Evolutionary conservation across 2,113 vertebrate species (phyloP), one percentile per base, ranked within the genome.

Genomic region (Coregonus clupeaformis): DNA sequence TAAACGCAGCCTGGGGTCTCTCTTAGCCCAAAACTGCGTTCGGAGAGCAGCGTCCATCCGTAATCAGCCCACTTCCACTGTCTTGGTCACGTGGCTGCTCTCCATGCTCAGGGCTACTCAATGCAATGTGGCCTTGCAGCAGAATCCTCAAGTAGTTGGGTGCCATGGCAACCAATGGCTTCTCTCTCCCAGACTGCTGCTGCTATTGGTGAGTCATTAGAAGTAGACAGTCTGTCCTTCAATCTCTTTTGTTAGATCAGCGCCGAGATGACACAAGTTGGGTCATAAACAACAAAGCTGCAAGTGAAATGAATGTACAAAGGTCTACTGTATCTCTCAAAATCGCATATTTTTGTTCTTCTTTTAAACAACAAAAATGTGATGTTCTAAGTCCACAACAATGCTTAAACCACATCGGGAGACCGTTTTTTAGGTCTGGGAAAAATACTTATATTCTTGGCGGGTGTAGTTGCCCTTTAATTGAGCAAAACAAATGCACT

Each of bases 151-250:
- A 81, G 25, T 62, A 63, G 57, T 72, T 63, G 67, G 86, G 52
- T 83, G 47, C 80, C 81, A 85, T 86, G 76, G 86, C 49, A 85
- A 91, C 84, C 75, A 68, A 36, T 73, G 57, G 79, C 74, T 9
- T 70, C 74, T 66, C 36, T 55, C 67, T 81, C 74, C 70, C 64
- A 4, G 4, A 36, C 47, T 29, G 24, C 49, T 36, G 55, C n/a
- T 71, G 65, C 47, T 71, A 52, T 5, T 59, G 27, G 36, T 69
- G 72, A 75, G 57, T 85, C 74, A 77, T 64, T 59, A 3, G 0
- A 63, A 32, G n/a, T 13, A 45, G 36, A 22, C 57, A 52, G 29
- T 12, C 57, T 4, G 18, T 49, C 67, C 42, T 74, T 60, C 36
- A 42, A 11, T 42, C 36, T 42, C 36, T 42, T 60, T 16, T 30